These are phyloP conservation scores for Clarias fuscus DNA, from an alignment of 2,797 vertebrate species.

Conservation along the genomic window DNA sequence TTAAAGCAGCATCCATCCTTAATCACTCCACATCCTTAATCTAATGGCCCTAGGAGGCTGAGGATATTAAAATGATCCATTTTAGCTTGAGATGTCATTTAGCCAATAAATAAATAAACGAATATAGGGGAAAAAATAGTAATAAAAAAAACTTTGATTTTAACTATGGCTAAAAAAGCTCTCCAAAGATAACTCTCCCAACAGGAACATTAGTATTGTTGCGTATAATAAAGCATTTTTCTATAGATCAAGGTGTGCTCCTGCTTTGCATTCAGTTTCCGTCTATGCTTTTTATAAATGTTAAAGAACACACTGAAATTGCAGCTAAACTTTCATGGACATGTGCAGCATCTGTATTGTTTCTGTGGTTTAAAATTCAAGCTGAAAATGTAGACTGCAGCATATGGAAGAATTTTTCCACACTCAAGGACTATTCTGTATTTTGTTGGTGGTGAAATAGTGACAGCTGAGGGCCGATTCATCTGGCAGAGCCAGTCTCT, in stretches of 20 bases:
- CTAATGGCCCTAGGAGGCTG: conserved; percentile 1
- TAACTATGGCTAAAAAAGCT: neutral
- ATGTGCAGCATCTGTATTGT: neutral
- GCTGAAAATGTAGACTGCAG: conserved; percentile 9
- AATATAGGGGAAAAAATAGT: neutral
- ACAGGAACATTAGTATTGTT: neutral
- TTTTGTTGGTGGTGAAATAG: conserved; percentile 28
- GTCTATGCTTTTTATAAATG: neutral
- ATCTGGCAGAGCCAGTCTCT: conserved; percentile 42
- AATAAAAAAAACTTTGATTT: neutral
- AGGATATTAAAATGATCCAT: conserved; percentile 23
- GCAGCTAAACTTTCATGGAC: neutral
- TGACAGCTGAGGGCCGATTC: conserved; percentile 36
- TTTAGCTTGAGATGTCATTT: neutral
- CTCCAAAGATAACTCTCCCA: neutral
- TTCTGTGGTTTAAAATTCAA: conserved; percentile 3
- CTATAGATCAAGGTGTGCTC: neutral
- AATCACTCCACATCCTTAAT: conserved; percentile 20
- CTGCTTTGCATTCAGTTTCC: neutral
- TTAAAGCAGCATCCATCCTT: conserved; percentile 7
- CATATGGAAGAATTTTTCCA: conserved; percentile 22
- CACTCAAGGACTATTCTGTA: conserved; percentile 25
- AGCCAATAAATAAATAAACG: neutral
- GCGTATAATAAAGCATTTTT: neutral
- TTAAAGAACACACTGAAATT: neutral